Base-by-base conservation (phyloP, 2,888 invertebrate genomes). In the Callimorpha dominula region DNA sequence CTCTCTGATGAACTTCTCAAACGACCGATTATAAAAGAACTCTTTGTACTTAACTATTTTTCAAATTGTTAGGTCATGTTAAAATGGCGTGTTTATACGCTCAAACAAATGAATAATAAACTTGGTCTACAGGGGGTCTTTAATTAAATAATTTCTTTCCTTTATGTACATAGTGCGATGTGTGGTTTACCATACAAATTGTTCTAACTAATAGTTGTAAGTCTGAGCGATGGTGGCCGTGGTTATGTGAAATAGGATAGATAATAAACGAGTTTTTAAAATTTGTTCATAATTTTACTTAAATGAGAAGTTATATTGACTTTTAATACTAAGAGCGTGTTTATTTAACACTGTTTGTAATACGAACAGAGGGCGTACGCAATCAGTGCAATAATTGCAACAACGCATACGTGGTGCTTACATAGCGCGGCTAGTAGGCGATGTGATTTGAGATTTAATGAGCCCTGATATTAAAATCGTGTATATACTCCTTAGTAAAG, bases 81-180 rank as follows among this genome's bases (percentile, higher is more conserved):
- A 68, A 7, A 20, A 5, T 75, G 72, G 74, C 69, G 50, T 40
- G 17, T 17, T 12, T 50, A 15, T 49, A 57, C 71, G n/a, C 66
- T 81, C 78, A 85, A 85, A 86, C 81, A 88, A 87, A 88, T 88
- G 84, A 86, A 88, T 88, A 89, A 87, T 89, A 90, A 90, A 87
- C 80, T 78, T 46, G 68, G 79, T 63, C 91, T 11, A 83, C 86
- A 88, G 91, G 91, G 89, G 92, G 92, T 86, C 83, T 79, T 78
- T 91, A 92, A 92, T 92, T 91, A 92, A 91, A 92, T 90, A 89
- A 91, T 92, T 90, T 89, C 79, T 85, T 85, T 79, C 77, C 74
- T 81, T 78, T 76, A 80, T 76, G 76, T 78, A 83, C 20, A 72
- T 74, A 78, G 78, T 83, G 77, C 79, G 70, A 73, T 74, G n/a